These are phyloP conservation scores for Mycteria americana DNA, from an alignment of 2,797 vertebrate species.

Conservation along the genomic window DNA sequence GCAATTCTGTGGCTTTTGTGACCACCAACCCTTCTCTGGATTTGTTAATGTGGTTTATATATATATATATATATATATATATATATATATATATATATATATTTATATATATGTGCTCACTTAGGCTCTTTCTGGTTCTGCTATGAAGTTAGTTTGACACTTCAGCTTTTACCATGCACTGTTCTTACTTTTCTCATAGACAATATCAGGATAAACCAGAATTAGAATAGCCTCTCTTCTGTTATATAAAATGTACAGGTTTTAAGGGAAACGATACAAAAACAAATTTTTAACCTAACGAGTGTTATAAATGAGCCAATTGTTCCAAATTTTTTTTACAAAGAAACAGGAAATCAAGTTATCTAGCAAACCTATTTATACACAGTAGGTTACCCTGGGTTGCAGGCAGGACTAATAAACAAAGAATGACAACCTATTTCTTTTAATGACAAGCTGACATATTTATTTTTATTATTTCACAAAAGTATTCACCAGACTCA, in stretches of 20 bases:
- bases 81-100: neutral
- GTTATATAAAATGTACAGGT: neutral
- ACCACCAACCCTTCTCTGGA: neutral
- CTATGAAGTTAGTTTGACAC: neutral
- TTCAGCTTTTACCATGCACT: neutral
- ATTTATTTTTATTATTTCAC: constrained; percentile 71
- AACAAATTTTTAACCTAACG: neutral
- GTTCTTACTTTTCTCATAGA: neutral
- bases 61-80: neutral
- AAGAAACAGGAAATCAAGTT: constrained; percentile 47
- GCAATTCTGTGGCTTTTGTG: constrained; percentile 15
- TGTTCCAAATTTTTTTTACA: neutral
- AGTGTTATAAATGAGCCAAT: constrained; percentile 51
- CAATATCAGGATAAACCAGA: neutral
- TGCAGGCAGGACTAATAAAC: constrained; percentile 58
- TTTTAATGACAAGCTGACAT: constrained; percentile 72
- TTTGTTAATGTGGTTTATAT: neutral
- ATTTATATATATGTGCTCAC: neutral
- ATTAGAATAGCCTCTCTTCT: neutral
- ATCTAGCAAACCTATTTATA: constrained; percentile 68
- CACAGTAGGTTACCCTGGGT: constrained; percentile 67
- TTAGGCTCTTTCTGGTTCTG: constrained; percentile 1
- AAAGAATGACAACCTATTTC: constrained; percentile 58
- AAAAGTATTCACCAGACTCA: constrained; percentile 47
- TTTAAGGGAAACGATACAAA: neutral